phyloP scores from a whole-genome alignment of 2,888 invertebrate genomes.

The Diarsia brunnea region DNA sequence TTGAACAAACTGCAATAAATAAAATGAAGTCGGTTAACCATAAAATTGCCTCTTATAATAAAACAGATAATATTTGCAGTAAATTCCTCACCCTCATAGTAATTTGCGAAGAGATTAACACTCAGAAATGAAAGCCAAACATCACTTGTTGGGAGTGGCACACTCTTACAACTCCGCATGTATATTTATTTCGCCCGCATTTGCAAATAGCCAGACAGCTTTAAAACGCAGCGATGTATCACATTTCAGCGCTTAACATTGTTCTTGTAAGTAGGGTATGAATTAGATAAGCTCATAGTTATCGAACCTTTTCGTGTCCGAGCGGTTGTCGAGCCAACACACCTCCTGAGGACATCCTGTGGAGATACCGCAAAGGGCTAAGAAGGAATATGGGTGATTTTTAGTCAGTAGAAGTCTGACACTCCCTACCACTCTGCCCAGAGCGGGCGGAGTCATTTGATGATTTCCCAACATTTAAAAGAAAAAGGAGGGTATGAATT shows the following conservation, averaged over 20 bases:
- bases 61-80: not conserved
- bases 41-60: not conserved
- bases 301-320: no score
- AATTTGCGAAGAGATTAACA: slow-evolving; percentile 35
- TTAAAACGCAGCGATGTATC: slow-evolving; percentile 61
- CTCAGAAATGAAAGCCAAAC: slow-evolving; percentile 45
- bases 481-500: slow-evolving; percentile 39
- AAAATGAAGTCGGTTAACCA: not conserved
- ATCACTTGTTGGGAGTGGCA: slow-evolving; percentile 16
- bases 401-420: no score
- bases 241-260: slow-evolving; percentile 57
- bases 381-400: no score
- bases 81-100: slow-evolving; percentile 3
- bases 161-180: slow-evolving; percentile 18
- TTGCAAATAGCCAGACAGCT: slow-evolving; percentile 58
- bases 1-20: not conserved
- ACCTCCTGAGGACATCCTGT: no score
- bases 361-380: no score
- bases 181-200: slow-evolving; percentile 57
- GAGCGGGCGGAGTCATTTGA: no score
- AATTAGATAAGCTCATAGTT: slow-evolving; percentile 21
- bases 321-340: no score
- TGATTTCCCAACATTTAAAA: no score
- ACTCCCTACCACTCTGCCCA: no score
- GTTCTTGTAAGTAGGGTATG: slow-evolving; percentile 33